Evolutionary conservation across 37 sponge, comb jelly and placozoan genomes (phyloP).

Genomic region (Crambe crambe): DNA sequence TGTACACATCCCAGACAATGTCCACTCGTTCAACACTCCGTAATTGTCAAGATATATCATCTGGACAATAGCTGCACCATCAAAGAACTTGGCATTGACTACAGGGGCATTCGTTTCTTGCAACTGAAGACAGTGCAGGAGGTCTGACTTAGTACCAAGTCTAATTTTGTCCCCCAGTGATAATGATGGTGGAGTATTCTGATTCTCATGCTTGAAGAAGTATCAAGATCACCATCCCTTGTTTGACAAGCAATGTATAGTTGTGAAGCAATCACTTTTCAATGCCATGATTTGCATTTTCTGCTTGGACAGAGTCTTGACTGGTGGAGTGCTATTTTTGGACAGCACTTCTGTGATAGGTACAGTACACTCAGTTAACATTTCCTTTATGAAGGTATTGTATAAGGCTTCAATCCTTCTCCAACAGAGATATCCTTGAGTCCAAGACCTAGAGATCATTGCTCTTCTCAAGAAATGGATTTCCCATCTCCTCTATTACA

Average conservation of each 20-base stretch:
- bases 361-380: neutral
- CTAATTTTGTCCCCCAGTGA: neutral
- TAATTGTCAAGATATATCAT: conserved; percentile 16
- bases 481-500: conserved; percentile 15
- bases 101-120: conserved; percentile 17
- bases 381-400: conserved; percentile 15
- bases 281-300: conserved; percentile 13
- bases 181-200: neutral
- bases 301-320: conserved; percentile 17
- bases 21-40: conserved; percentile 15
- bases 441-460: conserved; percentile 3
- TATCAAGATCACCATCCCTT: neutral
- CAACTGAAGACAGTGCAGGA: conserved; percentile 11
- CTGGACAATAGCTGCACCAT: conserved; percentile 36
- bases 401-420: conserved; percentile 1
- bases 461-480: conserved; percentile 12
- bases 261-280: conserved; percentile 23
- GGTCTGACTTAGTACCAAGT: neutral
- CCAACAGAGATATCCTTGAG: conserved; percentile 4
- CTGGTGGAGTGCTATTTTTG: conserved; percentile 7
- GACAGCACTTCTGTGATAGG: conserved; percentile 18
- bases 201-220: neutral
- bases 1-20: conserved; percentile 29
- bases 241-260: conserved; percentile 8
- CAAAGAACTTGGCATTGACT: conserved; percentile 17